Evolutionary conservation across 2,888 invertebrate genomes (phyloP).

Genomic region (Lepidonotus clava): DNA sequence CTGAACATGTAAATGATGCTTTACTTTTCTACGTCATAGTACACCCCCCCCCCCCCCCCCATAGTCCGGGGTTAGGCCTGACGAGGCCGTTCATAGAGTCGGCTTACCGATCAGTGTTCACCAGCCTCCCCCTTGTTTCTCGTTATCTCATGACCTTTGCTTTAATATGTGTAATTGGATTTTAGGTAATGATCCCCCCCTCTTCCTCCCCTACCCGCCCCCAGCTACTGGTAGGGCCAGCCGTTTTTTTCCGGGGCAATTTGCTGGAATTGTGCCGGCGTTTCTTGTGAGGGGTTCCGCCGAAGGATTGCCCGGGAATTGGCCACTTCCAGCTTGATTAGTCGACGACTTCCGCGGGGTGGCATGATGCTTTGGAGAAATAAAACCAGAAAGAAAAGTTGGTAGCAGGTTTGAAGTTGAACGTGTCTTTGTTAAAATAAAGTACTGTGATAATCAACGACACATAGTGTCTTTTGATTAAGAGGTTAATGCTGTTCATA

Average conservation of each 20-base stretch:
- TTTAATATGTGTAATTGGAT: slow-evolving; percentile 44
- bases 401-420: no score
- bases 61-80: no score
- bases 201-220: neutral
- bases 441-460: no score
- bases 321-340: neutral
- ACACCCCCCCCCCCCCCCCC: no score
- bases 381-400: neutral
- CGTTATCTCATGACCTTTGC: slow-evolving; percentile 39
- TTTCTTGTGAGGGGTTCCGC: neutral
- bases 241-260: neutral
- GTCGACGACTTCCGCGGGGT: neutral
- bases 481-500: no score
- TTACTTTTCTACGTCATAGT: no score
- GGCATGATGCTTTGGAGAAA: no score
- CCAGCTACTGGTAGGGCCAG: neutral
- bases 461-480: no score
- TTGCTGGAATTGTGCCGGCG: neutral
- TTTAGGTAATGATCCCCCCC: slow-evolving; percentile 20
- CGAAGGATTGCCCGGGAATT: no score
- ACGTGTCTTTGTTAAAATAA: no score
- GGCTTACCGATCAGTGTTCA: neutral
- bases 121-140: neutral
- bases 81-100: neutral
- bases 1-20: no score